phyloP scores from a whole-genome alignment of 2,113 vertebrate genomes.

The Crotalus viridis region DNA sequence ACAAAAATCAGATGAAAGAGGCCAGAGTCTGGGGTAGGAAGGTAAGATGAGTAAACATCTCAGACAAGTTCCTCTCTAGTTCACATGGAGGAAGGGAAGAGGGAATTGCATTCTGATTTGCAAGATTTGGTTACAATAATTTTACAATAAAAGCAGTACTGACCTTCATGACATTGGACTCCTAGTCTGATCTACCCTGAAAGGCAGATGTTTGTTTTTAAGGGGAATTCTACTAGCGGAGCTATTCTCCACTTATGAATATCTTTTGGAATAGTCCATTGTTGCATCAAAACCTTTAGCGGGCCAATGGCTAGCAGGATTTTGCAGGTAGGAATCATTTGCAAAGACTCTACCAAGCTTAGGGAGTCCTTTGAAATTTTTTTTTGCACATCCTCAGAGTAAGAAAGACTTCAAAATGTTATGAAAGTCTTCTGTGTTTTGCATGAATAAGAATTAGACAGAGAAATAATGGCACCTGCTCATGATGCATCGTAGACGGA shows the following conservation, averaged over 20 bases:
- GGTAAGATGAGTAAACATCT: neutral
- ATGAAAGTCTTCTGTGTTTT: neutral
- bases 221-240: neutral
- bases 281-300: neutral
- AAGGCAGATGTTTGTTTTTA: neutral
- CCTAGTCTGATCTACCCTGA: neutral
- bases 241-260: neutral
- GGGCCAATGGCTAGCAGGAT: neutral
- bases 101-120: neutral
- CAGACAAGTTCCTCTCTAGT: neutral
- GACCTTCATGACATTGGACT: neutral
- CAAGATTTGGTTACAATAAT: neutral
- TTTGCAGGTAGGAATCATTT: neutral
- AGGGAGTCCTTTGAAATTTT: neutral
- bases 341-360: neutral
- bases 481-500: slow-evolving; percentile 7
- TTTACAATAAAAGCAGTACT: neutral
- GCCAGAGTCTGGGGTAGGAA: neutral
- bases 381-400: neutral
- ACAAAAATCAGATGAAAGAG: neutral
- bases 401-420: slow-evolving; percentile 10
- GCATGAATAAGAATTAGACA: slow-evolving; percentile 7
- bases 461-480: slow-evolving; percentile 22
- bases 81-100: neutral
- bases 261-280: neutral